phyloP scores from a whole-genome alignment of 2,888 invertebrate species.

The Hypolimnas misippus region DNA sequence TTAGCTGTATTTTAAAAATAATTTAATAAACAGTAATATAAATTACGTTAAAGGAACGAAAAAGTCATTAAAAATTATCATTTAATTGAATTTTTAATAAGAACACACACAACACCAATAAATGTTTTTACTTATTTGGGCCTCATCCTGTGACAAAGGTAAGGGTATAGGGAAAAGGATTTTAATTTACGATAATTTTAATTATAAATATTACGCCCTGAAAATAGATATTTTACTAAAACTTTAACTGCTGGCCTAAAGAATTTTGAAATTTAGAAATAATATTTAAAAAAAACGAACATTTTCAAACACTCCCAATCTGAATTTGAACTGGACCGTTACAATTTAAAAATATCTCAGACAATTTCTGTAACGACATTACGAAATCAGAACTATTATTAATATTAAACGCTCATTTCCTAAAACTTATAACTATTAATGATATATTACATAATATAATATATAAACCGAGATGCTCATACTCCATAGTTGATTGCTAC shows the following conservation, averaged over 20 bases:
- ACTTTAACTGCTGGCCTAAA: not conserved
- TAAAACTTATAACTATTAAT: not conserved
- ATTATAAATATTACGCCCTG: constrained; percentile 1
- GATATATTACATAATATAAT: not conserved
- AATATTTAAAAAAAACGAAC: not conserved
- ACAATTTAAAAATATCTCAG: not conserved
- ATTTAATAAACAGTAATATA: not conserved
- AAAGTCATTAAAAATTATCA: not conserved
- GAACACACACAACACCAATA: not conserved
- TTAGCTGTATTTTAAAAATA: not conserved
- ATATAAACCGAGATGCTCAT: constrained; percentile 25
- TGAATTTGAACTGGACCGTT: not conserved
- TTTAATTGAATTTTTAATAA: not conserved
- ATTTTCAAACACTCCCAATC: not conserved
- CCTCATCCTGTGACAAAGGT: not conserved
- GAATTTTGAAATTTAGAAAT: not conserved
- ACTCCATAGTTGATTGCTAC: constrained; percentile 45
- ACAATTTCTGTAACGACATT: constrained; percentile 1
- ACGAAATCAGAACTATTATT: not conserved
- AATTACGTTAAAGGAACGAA: not conserved
- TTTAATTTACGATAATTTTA: not conserved
- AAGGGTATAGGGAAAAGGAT: not conserved
- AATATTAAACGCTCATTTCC: not conserved
- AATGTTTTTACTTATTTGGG: not conserved
- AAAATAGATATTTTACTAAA: not conserved